Base-by-base conservation (phyloP, 2,888 invertebrate species). In the Acanthosepion pharaonis region DNA sequence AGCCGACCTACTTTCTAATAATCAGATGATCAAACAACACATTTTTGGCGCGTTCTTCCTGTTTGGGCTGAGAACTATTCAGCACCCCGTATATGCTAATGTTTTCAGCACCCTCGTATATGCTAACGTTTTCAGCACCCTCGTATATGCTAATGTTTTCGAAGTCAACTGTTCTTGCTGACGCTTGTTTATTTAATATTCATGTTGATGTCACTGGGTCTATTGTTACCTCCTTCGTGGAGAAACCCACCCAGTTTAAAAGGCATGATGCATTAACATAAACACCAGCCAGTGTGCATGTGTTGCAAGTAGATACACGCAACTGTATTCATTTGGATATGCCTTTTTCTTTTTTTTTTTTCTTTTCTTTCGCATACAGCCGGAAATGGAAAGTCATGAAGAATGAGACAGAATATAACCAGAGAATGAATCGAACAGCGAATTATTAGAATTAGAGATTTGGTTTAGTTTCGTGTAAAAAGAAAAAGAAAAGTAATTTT, bases 101-200 rank as follows among this genome's bases (percentile, higher is more conserved):
- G 3, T 42, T 42, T 42, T 3, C 15, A 53, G 15, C 9, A 53
- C 53, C 53, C 8, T 64, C 23, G 23, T 59, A 23, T 59, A 23
- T 59, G 42, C 42, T 42, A 42, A 42, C 1, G 15, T 6, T 59
- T 59, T 59, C 23, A 59, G 15, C 23, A 59, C 23, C 15, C 23
- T 1, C 23, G 4, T n/a, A 4, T 78, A n/a, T 78, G 33, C 78
- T 78, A 33, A 78, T 78, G n/a, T n/a, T 78, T 33, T 78, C n/a
- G 8, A 15, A 9, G 9, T 1, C 20, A n/a, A 78, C n/a, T 78
- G 78, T 78, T 78, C 78, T 78, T 78, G 33, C 33, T 78, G 78
- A 78, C 78, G n/a, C n/a, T 78, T 78, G 78, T 78, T n/a, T 33
- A 78, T 78, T 78, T 78, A 78, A 78, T 78, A 78, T 78, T 33